phyloP scores from a whole-genome alignment of 2,113 vertebrate species.

The Lonchura striata region DNA sequence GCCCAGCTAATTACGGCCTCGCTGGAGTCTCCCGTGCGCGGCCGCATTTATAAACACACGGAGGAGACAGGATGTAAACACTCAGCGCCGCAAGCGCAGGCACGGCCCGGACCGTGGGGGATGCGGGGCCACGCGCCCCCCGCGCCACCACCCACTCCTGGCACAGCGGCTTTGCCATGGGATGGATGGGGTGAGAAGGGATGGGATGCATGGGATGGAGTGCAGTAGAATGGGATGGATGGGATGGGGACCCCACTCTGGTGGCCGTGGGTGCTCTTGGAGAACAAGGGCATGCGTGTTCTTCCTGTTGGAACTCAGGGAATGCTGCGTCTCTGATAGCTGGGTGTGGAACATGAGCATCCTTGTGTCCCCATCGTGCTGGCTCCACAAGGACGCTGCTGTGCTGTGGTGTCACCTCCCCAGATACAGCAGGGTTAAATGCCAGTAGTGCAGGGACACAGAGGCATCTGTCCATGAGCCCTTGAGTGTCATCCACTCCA shows the following conservation, averaged over 20 bases:
- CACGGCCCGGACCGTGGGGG: not conserved
- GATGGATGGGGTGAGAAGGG: not conserved
- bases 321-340: fast-evolving
- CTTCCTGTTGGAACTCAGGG: not conserved
- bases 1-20: conserved; percentile 37
- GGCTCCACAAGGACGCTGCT: not conserved
- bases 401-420: not conserved
- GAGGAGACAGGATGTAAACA: conserved; percentile 65
- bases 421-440: not conserved
- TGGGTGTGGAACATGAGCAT: fast-evolving
- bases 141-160: fast-evolving
- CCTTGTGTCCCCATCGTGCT: fast-evolving
- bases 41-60: conserved; percentile 54
- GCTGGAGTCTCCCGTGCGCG: conserved; percentile 27
- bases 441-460: not conserved
- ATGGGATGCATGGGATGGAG: not conserved
- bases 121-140: fast-evolving
- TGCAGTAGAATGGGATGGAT: fast-evolving
- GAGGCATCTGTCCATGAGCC: not conserved
- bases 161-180: fast-evolving
- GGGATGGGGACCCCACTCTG: not conserved
- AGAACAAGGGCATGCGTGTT: fast-evolving
- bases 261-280: fast-evolving
- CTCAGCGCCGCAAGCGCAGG: not conserved
- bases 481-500: not conserved